Evolutionary conservation across 2,888 invertebrate genomes (phyloP).

Genomic region (Poecilobothrus nobilitatus): DNA sequence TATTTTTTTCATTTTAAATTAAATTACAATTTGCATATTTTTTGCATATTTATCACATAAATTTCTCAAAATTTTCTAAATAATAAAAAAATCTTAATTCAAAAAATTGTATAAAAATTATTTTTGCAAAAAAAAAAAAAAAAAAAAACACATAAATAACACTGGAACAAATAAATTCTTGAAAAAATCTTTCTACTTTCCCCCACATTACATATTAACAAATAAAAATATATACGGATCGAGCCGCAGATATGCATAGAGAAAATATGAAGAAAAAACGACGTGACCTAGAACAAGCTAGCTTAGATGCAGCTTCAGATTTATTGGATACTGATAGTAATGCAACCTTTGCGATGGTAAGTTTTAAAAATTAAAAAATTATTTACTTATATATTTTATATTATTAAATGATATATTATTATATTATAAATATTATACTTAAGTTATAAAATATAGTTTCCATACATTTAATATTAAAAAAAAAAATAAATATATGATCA

Average conservation of each 20-base stretch:
- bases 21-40: neutral
- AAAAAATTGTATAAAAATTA: neutral
- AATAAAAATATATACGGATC: constrained; percentile 52
- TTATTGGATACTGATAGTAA: constrained; percentile 80
- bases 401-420: neutral
- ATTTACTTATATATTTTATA: neutral
- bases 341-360: constrained; percentile 88
- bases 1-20: neutral
- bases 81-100: neutral
- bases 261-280: constrained; percentile 87
- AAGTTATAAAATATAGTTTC: neutral
- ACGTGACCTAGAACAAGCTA: constrained; percentile 76
- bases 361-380: constrained; percentile 33
- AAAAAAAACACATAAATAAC: constrained; percentile 21
- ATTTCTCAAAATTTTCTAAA: no score
- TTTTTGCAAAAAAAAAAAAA: neutral
- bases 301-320: constrained; percentile 78
- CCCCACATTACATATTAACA: constrained; percentile 53
- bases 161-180: constrained; percentile 46
- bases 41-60: no score
- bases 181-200: constrained; percentile 36
- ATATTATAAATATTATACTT: constrained; percentile 12
- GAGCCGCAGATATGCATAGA: constrained; percentile 58
- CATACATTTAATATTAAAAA: no score
- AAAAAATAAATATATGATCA: neutral